Base-by-base conservation (phyloP, 2,797 vertebrate species). In the Poecilia picta region DNA sequence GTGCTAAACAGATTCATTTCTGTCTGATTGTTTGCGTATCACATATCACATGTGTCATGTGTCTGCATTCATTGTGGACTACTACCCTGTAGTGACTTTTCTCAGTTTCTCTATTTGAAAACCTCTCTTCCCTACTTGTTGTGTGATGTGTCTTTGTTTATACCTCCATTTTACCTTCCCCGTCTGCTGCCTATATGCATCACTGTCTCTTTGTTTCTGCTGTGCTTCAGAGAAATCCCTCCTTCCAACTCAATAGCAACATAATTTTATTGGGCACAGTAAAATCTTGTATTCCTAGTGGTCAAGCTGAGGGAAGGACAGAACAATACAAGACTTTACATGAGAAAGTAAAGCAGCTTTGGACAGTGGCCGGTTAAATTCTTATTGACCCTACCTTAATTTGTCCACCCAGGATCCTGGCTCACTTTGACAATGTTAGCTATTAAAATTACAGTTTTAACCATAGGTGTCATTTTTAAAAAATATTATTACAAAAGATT, bases 341-440 rank as follows among this genome's bases (percentile, higher is more conserved):
- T 87, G 85, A 83, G 83, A 81, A 88, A 80, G 85, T 85, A 87
- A 88, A 87, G 81, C 68, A 84, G 79, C 83, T 89, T 83, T 81
- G 47, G 11, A 43, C 18, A 64, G 16, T 64, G 15, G 28, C 8
- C 31, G 2, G 28, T 64, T 64, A 8, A 64, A 33, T 64, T 33
- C 31, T 16, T 18, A 33, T 33, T 33, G 28, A 62, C 59, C 28
- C 3, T 5, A 10, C 3, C 36, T 66, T 55, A n/a, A n/a, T 55
- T 55, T 39, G 33, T 39, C 33, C 39, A 8, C 10, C 18, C 62
- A 11, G 33, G 18, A 39, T 36, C 2, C 16, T 23, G 36, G 16
- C 33, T 33, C 36, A 23, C 33, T 10, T 15, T 23, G 64, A n/a
- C n/a, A n/a, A n/a, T n/a, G n/a, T 64, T 8, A 36, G 33, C 15